phyloP scores from a whole-genome alignment of 2,797 vertebrate species.

The Podarcis siculus region DNA sequence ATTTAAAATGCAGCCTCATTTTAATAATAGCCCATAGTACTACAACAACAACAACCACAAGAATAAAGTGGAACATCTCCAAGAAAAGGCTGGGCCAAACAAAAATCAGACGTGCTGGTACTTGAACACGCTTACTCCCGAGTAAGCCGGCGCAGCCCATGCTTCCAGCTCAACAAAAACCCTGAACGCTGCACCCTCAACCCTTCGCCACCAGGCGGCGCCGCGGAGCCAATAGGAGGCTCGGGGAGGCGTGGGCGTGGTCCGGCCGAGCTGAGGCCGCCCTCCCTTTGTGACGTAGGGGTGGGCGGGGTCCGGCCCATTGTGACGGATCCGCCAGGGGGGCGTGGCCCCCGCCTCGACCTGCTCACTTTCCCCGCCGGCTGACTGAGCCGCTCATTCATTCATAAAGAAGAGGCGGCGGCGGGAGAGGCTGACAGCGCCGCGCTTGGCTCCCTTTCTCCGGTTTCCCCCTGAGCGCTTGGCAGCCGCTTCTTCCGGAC shows the following conservation, averaged over 20 bases:
- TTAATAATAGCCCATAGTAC: too few relatives aligned
- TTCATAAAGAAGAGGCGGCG: background rate
- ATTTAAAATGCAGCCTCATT: too few relatives aligned
- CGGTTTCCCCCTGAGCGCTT: background rate
- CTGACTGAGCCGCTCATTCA: background rate
- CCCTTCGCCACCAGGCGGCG: background rate
- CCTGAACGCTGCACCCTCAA: too few relatives aligned
- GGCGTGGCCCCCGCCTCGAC: background rate
- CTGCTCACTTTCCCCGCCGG: background rate
- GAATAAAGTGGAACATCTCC: background rate
- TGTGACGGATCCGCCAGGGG: background rate
- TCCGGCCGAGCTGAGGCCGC: fast-evolving
- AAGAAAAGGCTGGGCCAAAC: background rate
- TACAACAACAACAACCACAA: too few relatives aligned
- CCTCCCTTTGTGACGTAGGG: background rate
- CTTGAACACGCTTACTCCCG: too few relatives aligned
- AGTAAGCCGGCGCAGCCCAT: too few relatives aligned
- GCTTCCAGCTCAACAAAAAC: too few relatives aligned
- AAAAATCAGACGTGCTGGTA: too few relatives aligned
- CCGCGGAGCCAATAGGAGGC: background rate
- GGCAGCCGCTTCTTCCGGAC: background rate
- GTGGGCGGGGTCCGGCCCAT: background rate
- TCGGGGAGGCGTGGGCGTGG: background rate
- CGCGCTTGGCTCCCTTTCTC: background rate
- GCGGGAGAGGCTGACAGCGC: too few relatives aligned